These are phyloP conservation scores for Gallinago jamesoni DNA, from an alignment of 2,113 vertebrate genomes.

Conservation along the genomic window DNA sequence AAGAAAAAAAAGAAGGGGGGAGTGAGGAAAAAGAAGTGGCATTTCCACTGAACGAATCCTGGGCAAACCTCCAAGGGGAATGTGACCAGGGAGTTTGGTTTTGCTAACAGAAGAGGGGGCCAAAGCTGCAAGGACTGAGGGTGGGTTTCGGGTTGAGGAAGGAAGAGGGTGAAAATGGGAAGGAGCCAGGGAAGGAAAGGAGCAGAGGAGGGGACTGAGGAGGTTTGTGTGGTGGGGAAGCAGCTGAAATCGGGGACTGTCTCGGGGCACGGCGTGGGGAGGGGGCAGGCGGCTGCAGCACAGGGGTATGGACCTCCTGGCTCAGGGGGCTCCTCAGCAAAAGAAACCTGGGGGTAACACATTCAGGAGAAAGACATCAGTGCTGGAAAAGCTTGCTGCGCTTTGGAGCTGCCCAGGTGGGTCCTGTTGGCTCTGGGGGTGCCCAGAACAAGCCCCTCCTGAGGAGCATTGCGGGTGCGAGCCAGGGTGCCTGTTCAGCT, in stretches of 20 bases:
- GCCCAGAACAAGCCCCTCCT: background rate
- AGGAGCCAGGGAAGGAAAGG: background rate
- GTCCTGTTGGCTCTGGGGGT: background rate
- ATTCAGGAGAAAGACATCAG: background rate
- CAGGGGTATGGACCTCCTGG: background rate
- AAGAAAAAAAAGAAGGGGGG: too few relatives aligned
- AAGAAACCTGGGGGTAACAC: background rate
- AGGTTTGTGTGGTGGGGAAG: background rate
- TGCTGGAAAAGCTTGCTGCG: background rate
- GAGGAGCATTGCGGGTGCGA: background rate
- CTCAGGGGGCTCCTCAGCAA: background rate
- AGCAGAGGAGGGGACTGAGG: background rate
- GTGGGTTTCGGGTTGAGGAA: background rate
- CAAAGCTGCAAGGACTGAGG: slow-evolving; percentile 39
- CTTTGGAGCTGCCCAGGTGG: background rate
- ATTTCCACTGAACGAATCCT: background rate
- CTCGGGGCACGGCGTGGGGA: background rate
- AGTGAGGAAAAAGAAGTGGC: fast-evolving
- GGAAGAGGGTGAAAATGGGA: background rate
- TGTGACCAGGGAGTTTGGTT: background rate
- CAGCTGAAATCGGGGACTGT: background rate
- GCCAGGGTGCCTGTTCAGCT: background rate
- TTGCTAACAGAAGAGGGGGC: slow-evolving; percentile 52
- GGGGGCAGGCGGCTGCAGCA: background rate
- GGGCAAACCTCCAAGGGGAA: background rate